Percentiles rank a stretch among this genome's conserved stretches.
phyloP scores from a whole-genome alignment of 37 sponge, comb jelly and placozoan species.

The Spongia lamella region DNA sequence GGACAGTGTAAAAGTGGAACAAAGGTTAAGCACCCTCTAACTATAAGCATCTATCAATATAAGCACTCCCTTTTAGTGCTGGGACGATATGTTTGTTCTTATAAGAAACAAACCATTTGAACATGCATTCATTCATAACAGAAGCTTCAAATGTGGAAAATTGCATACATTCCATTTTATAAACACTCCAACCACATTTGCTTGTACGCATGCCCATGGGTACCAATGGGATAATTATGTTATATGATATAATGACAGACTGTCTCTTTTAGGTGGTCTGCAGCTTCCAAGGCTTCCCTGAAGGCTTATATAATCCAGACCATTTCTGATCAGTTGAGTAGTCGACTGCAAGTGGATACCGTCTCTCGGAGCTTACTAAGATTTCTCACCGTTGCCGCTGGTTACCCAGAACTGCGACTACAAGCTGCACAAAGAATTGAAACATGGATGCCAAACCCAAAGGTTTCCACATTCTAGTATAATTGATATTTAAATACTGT shows the following conservation, averaged over 20 bases:
- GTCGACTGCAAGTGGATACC: slow-evolving; percentile 42
- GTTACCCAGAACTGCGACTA: slow-evolving; percentile 63
- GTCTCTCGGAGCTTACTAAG: slow-evolving; percentile 52
- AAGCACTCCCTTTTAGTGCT: no score
- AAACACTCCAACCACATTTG: background rate
- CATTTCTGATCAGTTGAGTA: slow-evolving; percentile 56
- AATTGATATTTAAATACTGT: no score
- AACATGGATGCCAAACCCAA: slow-evolving; percentile 83
- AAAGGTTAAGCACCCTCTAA: no score
- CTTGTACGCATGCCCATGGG: background rate
- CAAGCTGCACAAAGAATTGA: slow-evolving; percentile 72
- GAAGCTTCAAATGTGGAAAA: no score
- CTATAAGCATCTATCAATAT: no score
- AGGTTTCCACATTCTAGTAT: slow-evolving; percentile 34
- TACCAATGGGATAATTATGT: background rate
- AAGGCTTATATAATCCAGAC: slow-evolving; percentile 47
- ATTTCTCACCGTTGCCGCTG: slow-evolving; percentile 57
- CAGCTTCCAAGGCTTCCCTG: slow-evolving; percentile 20
- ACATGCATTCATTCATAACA: no score
- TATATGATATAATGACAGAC: background rate
- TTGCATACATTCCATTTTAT: background rate
- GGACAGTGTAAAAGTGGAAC: no score
- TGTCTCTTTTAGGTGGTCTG: slow-evolving; percentile 33
- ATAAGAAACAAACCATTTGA: no score
- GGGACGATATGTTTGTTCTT: no score